Evolutionary conservation across 2,113 vertebrate species (phyloP).

Genomic region (Clarias batrachus): DNA sequence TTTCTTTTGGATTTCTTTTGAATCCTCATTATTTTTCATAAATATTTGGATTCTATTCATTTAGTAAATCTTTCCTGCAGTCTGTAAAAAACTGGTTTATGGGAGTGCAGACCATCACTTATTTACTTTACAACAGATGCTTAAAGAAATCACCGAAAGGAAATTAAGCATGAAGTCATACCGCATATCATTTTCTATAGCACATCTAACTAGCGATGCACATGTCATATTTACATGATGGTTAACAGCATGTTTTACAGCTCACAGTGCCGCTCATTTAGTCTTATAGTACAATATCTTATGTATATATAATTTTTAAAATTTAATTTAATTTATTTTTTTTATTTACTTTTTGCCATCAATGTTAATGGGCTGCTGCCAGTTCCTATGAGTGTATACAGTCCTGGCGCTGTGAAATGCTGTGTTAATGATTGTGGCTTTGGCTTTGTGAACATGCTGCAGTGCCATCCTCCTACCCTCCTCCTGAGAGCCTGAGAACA

Average conservation of each 20-base stretch:
- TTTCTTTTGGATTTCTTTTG: not conserved
- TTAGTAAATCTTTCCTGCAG: not conserved
- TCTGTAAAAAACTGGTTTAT: not conserved
- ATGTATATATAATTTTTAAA: too few relatives aligned
- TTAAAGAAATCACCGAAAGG: not conserved
- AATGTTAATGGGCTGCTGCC: conserved; percentile 5
- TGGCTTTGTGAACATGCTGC: conserved; percentile 34
- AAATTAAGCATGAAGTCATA: not conserved
- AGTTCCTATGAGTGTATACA: conserved; percentile 6
- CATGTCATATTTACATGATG: not conserved
- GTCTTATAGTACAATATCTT: not conserved
- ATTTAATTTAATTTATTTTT: not conserved
- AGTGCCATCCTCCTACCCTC: conserved; percentile 32
- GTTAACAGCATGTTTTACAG: not conserved
- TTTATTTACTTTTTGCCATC: not conserved
- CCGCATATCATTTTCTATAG: not conserved
- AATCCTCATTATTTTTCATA: not conserved
- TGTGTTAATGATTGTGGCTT: conserved; percentile 36
- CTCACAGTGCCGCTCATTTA: not conserved
- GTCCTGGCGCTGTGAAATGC: conserved; percentile 32
- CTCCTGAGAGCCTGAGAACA: conserved; percentile 25
- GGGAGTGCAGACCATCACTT: not conserved
- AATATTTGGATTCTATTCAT: not conserved
- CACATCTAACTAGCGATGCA: not conserved
- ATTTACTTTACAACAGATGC: not conserved